Evolutionary conservation across 1,140 invertebrate species (phyloP).

Genomic region (Cyphomyrmex costatus): DNA sequence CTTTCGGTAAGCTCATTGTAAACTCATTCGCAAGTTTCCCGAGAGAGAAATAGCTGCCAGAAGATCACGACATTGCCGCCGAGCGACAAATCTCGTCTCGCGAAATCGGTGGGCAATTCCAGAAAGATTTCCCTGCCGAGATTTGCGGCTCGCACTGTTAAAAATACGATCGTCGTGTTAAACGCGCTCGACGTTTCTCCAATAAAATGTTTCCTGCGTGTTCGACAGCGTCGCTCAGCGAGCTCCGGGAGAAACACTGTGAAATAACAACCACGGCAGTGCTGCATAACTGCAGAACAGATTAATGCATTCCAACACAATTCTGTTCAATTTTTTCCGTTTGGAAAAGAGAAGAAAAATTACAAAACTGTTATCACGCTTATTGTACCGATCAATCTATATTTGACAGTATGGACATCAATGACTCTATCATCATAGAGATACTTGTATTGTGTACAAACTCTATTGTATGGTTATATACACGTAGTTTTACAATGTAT

Average conservation of each 20-base stretch:
- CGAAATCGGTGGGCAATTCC: slow-evolving; percentile 27
- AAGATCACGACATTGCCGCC: background rate
- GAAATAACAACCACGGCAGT: slow-evolving; percentile 41
- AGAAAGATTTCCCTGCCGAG: slow-evolving; percentile 25
- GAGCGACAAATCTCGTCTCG: slow-evolving; percentile 11
- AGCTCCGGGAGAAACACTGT: slow-evolving; percentile 27
- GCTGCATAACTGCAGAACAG: slow-evolving; percentile 51
- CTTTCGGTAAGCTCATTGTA: slow-evolving; percentile 22
- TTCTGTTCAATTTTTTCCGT: slow-evolving; percentile 41
- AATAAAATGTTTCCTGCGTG: slow-evolving; percentile 51
- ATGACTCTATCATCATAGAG: slow-evolving; percentile 4
- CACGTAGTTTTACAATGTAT: slow-evolving; percentile 4
- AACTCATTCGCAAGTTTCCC: slow-evolving; percentile 30
- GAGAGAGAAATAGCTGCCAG: slow-evolving; percentile 13
- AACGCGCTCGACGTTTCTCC: slow-evolving; percentile 57
- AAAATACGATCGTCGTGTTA: slow-evolving; percentile 46
- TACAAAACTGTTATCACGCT: slow-evolving; percentile 34
- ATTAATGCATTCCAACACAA: slow-evolving; percentile 57
- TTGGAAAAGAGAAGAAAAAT: slow-evolving; percentile 39
- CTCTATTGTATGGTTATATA: background rate
- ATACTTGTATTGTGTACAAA: background rate
- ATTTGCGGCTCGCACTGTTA: slow-evolving; percentile 35
- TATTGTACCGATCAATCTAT: slow-evolving; percentile 29
- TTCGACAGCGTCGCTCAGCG: slow-evolving; percentile 39
- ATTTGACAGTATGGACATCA: background rate